Conservation (phyloP, 2,888 invertebrate species). For the Lepidonotus clava region DNA sequence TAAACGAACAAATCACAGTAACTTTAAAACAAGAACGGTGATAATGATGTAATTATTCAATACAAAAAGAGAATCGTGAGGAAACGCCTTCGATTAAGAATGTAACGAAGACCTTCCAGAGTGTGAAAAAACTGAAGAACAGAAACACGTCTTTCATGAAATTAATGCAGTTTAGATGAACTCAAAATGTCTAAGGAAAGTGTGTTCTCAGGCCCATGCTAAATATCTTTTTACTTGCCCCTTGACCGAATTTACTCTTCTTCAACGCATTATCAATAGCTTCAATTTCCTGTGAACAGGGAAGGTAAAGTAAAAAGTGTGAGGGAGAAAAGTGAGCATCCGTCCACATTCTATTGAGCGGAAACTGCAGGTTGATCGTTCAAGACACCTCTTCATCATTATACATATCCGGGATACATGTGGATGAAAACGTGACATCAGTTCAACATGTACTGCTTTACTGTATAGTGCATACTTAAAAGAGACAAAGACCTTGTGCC, state of each 20-base stretch:
- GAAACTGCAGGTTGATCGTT: no score
- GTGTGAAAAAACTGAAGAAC: background rate
- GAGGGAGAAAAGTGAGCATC: background rate
- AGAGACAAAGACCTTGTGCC: no score
- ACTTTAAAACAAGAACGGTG: background rate
- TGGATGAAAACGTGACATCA: no score
- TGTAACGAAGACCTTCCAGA: background rate
- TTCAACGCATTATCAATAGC: conserved; percentile 65
- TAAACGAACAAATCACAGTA: background rate
- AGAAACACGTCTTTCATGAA: background rate
- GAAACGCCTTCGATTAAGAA: background rate
- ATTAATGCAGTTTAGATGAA: background rate
- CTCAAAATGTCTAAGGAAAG: background rate
- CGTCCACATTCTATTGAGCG: no score
- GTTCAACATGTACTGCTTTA: no score
- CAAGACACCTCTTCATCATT: no score
- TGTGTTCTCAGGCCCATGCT: conserved; percentile 30
- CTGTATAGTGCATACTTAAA: no score
- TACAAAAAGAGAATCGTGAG: background rate
- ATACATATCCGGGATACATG: no score
- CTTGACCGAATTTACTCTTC: conserved; percentile 63
- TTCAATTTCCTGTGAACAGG: conserved; percentile 64
- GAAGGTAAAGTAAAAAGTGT: background rate
- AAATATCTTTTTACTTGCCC: conserved; percentile 61
- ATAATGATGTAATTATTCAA: background rate